Evolutionary conservation across 2,888 invertebrate species (phyloP).

Genomic region (Leptopilina drosophilae): DNA sequence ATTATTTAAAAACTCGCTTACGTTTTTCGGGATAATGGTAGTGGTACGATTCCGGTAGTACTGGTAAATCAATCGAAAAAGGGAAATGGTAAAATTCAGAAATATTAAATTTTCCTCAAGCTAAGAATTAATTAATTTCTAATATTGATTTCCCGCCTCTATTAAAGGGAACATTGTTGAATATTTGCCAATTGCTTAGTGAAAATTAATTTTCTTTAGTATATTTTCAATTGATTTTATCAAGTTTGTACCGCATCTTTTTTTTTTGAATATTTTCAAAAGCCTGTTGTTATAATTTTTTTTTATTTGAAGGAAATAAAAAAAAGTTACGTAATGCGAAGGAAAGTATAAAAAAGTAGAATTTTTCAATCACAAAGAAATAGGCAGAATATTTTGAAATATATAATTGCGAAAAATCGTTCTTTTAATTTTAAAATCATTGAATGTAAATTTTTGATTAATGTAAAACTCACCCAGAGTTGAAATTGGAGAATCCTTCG

Average conservation of each 20-base stretch:
- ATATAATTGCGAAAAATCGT: not conserved
- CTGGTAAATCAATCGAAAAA: constrained; percentile 40
- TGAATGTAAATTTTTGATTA: constrained; percentile 39
- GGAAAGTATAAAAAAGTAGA: constrained; percentile 1
- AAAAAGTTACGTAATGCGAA: not conserved
- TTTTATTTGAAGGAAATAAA: constrained; percentile 1
- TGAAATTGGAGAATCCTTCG: constrained; percentile 77
- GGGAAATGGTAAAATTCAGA: constrained; percentile 28
- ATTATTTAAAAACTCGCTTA: constrained; percentile 39
- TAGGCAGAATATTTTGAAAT: not conserved
- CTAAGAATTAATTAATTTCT: not conserved
- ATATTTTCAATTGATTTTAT: too few relatives aligned
- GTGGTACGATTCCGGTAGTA: constrained; percentile 39
- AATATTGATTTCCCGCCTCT: not conserved
- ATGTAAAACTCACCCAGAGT: constrained; percentile 67
- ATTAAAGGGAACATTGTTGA: not conserved
- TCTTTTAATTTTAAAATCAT: constrained; percentile 3
- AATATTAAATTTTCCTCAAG: not conserved
- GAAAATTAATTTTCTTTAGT: constrained; percentile 8
- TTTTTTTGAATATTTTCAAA: too few relatives aligned
- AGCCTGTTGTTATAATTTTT: too few relatives aligned
- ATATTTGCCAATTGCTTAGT: not conserved
- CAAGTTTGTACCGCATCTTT: too few relatives aligned
- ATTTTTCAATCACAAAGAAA: not conserved
- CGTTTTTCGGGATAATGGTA: constrained; percentile 40